Conservation (phyloP, 2,113 vertebrate genomes). For the Australoheros scitulus region DNA sequence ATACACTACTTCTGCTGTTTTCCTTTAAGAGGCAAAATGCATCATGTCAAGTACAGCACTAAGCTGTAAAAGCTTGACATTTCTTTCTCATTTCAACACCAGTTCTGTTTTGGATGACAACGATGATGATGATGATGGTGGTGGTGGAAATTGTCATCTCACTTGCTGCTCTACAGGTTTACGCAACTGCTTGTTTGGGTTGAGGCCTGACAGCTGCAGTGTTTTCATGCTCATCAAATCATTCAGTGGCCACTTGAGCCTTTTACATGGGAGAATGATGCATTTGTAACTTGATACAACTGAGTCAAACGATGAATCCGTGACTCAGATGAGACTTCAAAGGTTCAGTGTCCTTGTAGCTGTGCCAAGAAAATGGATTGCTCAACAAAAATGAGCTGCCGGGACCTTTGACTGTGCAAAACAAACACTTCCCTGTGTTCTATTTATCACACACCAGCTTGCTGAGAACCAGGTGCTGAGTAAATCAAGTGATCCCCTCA, state of each 20-base stretch:
- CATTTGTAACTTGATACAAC: background rate
- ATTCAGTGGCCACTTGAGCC: background rate
- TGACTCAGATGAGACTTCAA: background rate
- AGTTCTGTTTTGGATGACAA: background rate
- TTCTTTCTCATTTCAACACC: background rate
- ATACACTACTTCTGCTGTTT: background rate
- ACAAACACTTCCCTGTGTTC: conserved; percentile 17
- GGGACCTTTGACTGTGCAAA: background rate
- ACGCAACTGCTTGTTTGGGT: background rate
- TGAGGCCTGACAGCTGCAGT: background rate
- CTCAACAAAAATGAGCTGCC: background rate
- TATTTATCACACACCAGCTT: background rate
- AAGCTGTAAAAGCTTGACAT: background rate
- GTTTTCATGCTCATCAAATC: background rate
- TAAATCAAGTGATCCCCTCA: background rate
- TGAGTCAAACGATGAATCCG: background rate
- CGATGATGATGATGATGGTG: background rate
- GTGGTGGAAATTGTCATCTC: background rate
- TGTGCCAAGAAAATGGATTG: conserved; percentile 11
- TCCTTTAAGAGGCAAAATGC: background rate
- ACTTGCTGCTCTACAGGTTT: background rate
- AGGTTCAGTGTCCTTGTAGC: background rate
- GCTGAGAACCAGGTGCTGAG: background rate
- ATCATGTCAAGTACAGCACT: background rate
- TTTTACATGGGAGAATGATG: background rate